Base-by-base conservation (phyloP, 2,888 invertebrate species). In the Allacma fusca region DNA sequence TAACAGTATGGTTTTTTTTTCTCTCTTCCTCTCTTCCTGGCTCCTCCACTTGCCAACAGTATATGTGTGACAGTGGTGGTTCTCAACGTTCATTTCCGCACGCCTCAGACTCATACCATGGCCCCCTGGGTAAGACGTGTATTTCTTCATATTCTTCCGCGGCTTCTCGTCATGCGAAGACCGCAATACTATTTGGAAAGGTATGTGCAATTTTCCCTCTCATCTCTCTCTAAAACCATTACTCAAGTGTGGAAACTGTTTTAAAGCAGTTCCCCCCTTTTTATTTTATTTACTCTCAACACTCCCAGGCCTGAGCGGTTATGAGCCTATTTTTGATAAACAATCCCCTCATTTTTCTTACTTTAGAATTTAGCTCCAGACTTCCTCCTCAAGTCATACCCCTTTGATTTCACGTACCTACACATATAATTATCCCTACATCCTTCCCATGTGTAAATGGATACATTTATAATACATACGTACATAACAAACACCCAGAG, bases 61-160 rank as follows among this genome's bases (percentile, higher is more conserved):
- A 97, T 98, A 90, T 96, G 97, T 87, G 94, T 97, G 85, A 97
- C 98, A 44, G 97, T 98, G 83, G 95, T 97, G 84, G 97, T 97
- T 59, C 90, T 98, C 80, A 98, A 97, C 88, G 96, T 97, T 79
- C 97, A 98, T 89, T 98, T 98, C 88, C 93, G 98, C 71, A 97
- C 96, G 68, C 97, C 98, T 64, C 95, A 97, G 88, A 98, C 98
- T 62, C 97, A 98, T 88, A 92, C 92, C 86, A 98, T 98, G 97
- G 95, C 97, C 77, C 95, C 95, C 2, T 97, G 97, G 97, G 95
- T 97, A 75, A 93, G 95, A 86, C 89, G 94, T 81, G 93, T 98
- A 75, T 97, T 97, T 88, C 95, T 97, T 82, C 95, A 97, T 87
- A 94, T 97, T 85, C 90, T 98, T 84, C 98, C 98, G 12, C 98